Conservation (phyloP, 2,888 invertebrate genomes). For the Diarsia mendica region DNA sequence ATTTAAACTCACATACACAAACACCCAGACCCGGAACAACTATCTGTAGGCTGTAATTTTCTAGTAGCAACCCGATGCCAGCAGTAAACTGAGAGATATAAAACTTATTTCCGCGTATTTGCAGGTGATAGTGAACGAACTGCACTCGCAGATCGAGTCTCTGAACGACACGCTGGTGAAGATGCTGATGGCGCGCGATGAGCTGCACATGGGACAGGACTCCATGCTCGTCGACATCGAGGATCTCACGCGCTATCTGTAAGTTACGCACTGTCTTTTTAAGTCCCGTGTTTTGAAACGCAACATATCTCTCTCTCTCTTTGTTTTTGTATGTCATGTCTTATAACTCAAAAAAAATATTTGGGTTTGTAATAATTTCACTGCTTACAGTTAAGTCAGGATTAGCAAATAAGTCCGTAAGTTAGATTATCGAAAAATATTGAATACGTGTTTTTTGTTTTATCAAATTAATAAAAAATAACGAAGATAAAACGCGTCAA, state of each 20-base stretch:
- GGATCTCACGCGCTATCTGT: constrained; percentile 97
- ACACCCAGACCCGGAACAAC: too few species aligned
- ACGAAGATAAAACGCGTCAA: too few species aligned
- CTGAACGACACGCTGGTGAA: constrained; percentile 97
- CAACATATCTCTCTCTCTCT: not conserved
- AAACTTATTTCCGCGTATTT: constrained; percentile 51
- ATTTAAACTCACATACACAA: too few species aligned
- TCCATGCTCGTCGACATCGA: constrained; percentile 99
- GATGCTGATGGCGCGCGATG: constrained; percentile 97
- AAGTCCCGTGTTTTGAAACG: not conserved
- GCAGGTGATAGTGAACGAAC: constrained; percentile 98
- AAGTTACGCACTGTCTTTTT: constrained; percentile 79
- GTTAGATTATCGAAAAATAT: too few species aligned
- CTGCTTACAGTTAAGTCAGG: not conserved
- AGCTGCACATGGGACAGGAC: constrained; percentile 99
- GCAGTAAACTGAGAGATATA: not conserved
- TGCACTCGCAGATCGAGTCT: constrained; percentile 97
- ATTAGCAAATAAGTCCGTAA: too few species aligned
- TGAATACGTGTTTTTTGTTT: too few species aligned
- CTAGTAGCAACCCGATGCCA: not conserved
- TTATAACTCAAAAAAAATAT: not conserved
- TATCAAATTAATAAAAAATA: too few species aligned
- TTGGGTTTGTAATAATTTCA: not conserved
- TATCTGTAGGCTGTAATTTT: not conserved
- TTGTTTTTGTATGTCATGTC: too few species aligned